Evolutionary conservation across 2,113 vertebrate species (phyloP).

Genomic region (Peromyscus polionotus): DNA sequence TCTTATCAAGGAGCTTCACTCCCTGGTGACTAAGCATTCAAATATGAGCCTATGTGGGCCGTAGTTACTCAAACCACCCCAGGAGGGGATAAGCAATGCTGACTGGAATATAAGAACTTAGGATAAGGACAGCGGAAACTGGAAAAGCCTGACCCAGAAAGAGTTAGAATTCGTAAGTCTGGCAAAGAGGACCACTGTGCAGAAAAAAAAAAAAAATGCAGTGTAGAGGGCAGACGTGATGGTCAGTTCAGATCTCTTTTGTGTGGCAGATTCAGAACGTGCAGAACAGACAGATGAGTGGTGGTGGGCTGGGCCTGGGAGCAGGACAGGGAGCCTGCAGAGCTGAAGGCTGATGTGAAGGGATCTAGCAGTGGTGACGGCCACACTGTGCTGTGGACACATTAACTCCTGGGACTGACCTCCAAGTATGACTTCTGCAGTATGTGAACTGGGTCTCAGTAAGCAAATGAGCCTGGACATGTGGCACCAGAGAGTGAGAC

Average conservation of each 20-base stretch:
- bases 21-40: neutral
- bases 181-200: accelerated
- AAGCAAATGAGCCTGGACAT: neutral
- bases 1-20: neutral
- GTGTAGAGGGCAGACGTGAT: neutral
- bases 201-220: neutral
- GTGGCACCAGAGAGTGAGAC: neutral
- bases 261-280: accelerated
- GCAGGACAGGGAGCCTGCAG: accelerated
- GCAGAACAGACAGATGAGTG: accelerated
- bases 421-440: neutral
- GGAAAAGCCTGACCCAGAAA: neutral
- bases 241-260: accelerated
- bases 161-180: neutral
- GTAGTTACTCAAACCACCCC: too few species aligned
- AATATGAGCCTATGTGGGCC: neutral
- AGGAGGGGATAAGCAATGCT: accelerated
- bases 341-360: accelerated
- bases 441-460: neutral
- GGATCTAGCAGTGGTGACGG: too few species aligned
- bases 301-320: accelerated
- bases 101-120: too few species aligned
- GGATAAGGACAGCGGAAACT: accelerated
- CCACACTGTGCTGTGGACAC: neutral
- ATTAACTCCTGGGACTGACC: too few species aligned